Evolutionary conservation across 2,888 invertebrate genomes (phyloP), one percentile per base, ranked within the genome.

Genomic region (Apoda limacodes): DNA sequence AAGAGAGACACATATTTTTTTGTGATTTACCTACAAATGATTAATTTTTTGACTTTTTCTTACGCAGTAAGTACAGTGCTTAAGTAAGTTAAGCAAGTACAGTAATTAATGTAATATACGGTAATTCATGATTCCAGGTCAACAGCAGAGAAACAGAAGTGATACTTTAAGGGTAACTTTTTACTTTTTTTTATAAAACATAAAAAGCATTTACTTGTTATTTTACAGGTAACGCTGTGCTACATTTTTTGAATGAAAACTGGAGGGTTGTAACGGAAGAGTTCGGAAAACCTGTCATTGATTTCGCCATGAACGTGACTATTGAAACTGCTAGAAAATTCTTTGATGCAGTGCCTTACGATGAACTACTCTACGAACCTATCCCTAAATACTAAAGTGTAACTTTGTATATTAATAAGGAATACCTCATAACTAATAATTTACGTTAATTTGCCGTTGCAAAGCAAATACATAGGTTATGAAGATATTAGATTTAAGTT

Each of bases 221-320:
- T 25, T 30, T 67, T 67, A 11, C 63, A 78, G 80, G 78, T 58
- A 72, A 78, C 43, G 74, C 72, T 17, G 78, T 80, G 3, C 46
- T 78, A 22, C 61, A 68, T 39, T 78, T 78, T 47, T 46, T 80
- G 9, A 80, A 80, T 35, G 78, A 80, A 49, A 80, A 80, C 51
- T 80, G 80, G 80, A 54, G 76, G 28, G 60, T 70, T 19, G 78
- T 80, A 13, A 75, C 78, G 0, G 78, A 80, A 45, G 80, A 80
- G 40, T 80, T 80, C 20, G 80, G 80, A 0, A 64, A 76, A 35
- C 80, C 80, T 1, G 76, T 78, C 0, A 76, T 80, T 3, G 78
- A 80, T 40, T 78, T 63, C 35, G 80, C 78, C 0, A 56, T 78
- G 46, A 78, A 80, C 31, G 72, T 69, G 1, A 76, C 78, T 1